These are phyloP conservation scores for Phaethornis superciliosus DNA, from an alignment of 2,113 vertebrate species.

Conservation along the genomic window DNA sequence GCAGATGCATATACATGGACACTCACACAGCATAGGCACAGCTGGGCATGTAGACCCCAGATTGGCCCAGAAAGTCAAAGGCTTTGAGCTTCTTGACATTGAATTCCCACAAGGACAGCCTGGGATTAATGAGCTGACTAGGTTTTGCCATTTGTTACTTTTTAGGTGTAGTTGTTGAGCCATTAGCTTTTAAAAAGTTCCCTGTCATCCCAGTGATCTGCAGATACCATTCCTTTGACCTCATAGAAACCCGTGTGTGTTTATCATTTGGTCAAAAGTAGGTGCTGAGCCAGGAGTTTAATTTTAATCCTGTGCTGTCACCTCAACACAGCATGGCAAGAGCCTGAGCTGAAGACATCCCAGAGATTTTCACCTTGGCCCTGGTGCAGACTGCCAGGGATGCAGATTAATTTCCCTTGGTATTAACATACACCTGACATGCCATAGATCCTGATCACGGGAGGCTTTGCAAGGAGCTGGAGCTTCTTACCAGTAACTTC, in stretches of 20 bases:
- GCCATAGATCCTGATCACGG: fast-evolving
- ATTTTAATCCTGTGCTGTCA: not conserved
- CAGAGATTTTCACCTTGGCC: not conserved
- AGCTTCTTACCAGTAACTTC: not conserved
- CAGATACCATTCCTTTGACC: not conserved
- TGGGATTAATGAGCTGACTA: not conserved
- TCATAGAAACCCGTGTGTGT: not conserved
- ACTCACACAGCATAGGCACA: too few species aligned
- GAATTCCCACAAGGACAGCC: not conserved
- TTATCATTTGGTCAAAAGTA: not conserved
- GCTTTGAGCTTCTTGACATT: not conserved
- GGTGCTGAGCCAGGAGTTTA: not conserved
- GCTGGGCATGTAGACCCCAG: fast-evolving
- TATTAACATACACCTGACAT: not conserved
- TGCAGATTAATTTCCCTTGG: not conserved
- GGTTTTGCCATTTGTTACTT: not conserved
- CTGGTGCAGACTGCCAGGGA: not conserved
- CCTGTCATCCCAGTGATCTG: not conserved
- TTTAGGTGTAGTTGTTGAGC: not conserved
- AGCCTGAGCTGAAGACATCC: not conserved
- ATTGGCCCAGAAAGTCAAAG: not conserved
- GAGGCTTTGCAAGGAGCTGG: not conserved
- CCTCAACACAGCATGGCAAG: not conserved
- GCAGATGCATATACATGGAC: not conserved
- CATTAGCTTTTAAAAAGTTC: not conserved